Conservation (phyloP, 2,113 vertebrate genomes). For the Excalfactoria chinensis region DNA sequence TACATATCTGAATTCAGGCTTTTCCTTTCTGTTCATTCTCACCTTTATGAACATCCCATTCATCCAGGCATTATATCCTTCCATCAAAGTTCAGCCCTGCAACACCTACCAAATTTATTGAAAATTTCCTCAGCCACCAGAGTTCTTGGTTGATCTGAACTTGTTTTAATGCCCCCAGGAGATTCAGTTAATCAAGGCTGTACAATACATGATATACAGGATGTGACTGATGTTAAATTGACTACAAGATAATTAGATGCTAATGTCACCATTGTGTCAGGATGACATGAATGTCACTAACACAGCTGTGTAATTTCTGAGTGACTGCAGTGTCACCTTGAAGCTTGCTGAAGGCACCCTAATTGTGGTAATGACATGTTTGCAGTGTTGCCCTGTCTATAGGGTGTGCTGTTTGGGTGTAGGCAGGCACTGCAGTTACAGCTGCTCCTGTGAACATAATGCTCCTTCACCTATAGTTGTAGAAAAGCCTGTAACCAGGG, state of each 20-base stretch:
- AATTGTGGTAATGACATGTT: neutral
- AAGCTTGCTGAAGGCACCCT: neutral
- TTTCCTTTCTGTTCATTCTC: accelerated
- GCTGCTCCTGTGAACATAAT: neutral
- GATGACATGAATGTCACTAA: conserved; percentile 53
- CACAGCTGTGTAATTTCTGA: conserved; percentile 37
- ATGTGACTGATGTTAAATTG: conserved; percentile 56
- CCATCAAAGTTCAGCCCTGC: neutral
- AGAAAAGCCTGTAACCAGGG: neutral
- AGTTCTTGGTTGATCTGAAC: neutral
- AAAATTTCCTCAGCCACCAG: accelerated
- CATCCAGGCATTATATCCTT: accelerated
- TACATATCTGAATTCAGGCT: neutral
- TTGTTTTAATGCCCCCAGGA: neutral
- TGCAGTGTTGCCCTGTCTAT: neutral
- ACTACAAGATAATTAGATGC: conserved; percentile 57
- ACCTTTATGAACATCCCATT: accelerated
- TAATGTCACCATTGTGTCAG: conserved; percentile 67
- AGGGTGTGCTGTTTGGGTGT: neutral
- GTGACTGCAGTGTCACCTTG: conserved; percentile 45
- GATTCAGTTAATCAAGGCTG: neutral
- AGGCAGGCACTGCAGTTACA: neutral
- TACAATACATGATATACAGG: neutral
- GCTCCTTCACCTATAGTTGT: accelerated
- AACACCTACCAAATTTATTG: accelerated